Evolutionary conservation across 2,113 vertebrate species (phyloP).

Genomic region (Heterocephalus glaber): DNA sequence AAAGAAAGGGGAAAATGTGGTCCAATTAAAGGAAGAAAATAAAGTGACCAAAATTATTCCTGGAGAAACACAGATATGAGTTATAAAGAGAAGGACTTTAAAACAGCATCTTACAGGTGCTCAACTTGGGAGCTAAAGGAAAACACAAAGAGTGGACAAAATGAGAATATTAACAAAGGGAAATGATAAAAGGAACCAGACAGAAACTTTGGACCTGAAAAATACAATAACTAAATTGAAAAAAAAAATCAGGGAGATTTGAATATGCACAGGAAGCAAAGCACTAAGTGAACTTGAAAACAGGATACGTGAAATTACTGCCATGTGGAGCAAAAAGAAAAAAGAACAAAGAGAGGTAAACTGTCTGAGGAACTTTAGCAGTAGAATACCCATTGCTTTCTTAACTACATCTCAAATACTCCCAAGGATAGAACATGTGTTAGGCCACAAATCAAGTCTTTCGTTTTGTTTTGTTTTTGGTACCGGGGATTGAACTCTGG

Average conservation of each 20-base stretch:
- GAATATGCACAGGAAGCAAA: neutral
- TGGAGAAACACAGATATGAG: neutral
- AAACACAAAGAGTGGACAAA: neutral
- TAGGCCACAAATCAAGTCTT: neutral
- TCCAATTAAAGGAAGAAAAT: neutral
- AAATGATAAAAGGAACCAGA: neutral
- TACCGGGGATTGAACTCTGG: no score
- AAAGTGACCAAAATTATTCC: neutral
- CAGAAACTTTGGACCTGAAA: neutral
- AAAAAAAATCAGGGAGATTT: neutral
- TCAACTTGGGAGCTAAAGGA: neutral
- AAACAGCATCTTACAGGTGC: neutral
- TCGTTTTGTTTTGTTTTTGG: no score
- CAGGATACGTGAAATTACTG: neutral
- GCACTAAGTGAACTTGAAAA: neutral
- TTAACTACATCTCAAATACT: neutral
- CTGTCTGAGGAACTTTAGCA: neutral
- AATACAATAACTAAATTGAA: neutral
- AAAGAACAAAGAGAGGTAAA: neutral
- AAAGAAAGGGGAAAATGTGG: neutral
- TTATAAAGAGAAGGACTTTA: neutral
- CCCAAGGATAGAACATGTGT: neutral
- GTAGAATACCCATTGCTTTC: neutral
- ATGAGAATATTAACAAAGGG: neutral
- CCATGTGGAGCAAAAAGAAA: neutral